phyloP scores from a whole-genome alignment of 2,113 vertebrate genomes.

The Otus sunia region DNA sequence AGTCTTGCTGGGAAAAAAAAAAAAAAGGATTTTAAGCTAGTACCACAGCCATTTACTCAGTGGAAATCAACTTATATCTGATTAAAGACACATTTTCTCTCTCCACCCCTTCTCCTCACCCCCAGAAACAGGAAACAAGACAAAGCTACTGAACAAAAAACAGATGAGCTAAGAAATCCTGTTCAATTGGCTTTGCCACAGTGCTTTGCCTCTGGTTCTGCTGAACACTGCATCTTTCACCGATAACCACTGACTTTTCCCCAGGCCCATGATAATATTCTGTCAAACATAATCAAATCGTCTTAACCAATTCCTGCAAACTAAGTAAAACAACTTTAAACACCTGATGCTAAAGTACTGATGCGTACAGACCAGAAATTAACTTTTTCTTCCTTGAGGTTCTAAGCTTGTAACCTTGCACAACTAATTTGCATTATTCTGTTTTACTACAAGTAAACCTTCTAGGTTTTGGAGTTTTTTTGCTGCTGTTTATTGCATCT shows the following conservation, averaged over 20 bases:
- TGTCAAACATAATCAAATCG: neutral
- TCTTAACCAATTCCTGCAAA: neutral
- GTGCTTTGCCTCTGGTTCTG: neutral
- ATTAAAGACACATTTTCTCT: neutral
- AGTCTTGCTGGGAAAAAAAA: neutral
- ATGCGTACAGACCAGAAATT: neutral
- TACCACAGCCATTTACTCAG: neutral
- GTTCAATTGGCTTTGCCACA: neutral
- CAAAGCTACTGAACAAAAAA: neutral
- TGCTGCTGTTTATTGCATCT: neutral
- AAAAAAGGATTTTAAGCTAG: neutral
- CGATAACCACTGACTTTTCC: neutral
- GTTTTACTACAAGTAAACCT: neutral
- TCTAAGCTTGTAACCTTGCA: neutral
- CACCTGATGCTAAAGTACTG: neutral
- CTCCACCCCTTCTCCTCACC: neutral
- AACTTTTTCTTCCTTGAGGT: neutral
- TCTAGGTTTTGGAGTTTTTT: neutral
- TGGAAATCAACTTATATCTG: neutral
- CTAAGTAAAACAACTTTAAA: neutral
- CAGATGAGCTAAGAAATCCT: constrained; percentile 34
- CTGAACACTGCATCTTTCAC: neutral
- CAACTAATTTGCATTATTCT: neutral
- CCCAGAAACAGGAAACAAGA: constrained; percentile 7
- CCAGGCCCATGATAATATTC: neutral